Conservation (phyloP, 2,113 vertebrate genomes). For the Corvus hawaiiensis region DNA sequence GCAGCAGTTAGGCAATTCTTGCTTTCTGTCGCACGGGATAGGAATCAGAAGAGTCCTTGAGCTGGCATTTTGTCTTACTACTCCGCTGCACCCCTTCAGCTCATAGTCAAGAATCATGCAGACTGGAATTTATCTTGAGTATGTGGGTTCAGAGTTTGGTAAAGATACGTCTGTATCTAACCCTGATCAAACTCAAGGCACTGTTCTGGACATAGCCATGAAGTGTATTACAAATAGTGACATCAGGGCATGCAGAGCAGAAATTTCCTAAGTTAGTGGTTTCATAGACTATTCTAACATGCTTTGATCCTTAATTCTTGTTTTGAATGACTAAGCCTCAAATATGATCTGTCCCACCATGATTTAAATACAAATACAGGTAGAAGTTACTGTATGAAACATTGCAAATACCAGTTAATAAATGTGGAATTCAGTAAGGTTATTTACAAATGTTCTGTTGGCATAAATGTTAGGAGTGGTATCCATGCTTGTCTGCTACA, state of each 20-base stretch:
- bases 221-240: not conserved
- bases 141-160: not conserved
- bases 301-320: not conserved
- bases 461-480: not conserved
- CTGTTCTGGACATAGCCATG: not conserved
- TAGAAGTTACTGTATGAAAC: not conserved
- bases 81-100: not conserved
- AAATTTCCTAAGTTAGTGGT: not conserved
- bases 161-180: not conserved
- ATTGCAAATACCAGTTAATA: not conserved
- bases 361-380: not conserved
- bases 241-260: not conserved
- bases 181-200: not conserved
- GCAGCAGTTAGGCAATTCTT: not conserved
- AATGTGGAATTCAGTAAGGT: not conserved
- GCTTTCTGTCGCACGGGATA: accelerated
- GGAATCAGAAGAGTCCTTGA: not conserved
- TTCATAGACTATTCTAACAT: not conserved
- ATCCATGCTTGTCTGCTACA: not conserved
- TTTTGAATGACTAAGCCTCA: not conserved
- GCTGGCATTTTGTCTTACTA: not conserved
- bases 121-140: not conserved
- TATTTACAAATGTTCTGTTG: not conserved
- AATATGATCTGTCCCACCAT: not conserved
- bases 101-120: accelerated